Evolutionary conservation across 2,888 invertebrate species (phyloP), one percentile per base, ranked within the genome.

Genomic region (Polylopha cassiicola): DNA sequence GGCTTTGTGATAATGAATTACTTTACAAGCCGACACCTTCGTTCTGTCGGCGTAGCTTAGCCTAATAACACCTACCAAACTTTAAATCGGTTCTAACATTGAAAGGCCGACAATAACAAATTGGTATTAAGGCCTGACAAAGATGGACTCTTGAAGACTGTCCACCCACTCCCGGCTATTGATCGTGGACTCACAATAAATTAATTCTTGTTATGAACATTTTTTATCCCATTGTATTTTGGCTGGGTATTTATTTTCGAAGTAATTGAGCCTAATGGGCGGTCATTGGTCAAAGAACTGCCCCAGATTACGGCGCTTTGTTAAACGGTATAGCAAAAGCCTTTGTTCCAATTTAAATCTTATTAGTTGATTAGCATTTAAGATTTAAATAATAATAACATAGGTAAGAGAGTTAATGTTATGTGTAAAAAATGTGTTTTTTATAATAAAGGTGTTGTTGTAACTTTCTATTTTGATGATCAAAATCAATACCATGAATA

Each of bases 111-210:
- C 84, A 77, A 68, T 77, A 73, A 85, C 81, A 82, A 85, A 85
- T 85, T 72, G 75, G 79, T 78, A 84, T 81, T 78, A 82, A 75
- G 79, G 81, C 75, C 70, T 81, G 78, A 85, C 84, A 84, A 82
- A 84, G 84, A 82, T 82, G 82, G 80, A 82, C 84, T 78, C 79
- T 72, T 75, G 73, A n/a, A 73, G 80, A 73, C 80, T 84, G 84
- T 85, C 85, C 85, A 82, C 85, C 85, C 84, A 85, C 84, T 79
- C 76, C 69, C 60, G 62, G 64, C 80, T 75, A 80, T 82, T 82
- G 78, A 85, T 79, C 73, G 77, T 65, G 72, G 77, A 66, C 68
- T 73, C 55, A 78, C 75, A 76, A 81, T 80, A 80, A 82, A 84
- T 82, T 81, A 82, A 84, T 78, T 79, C 82, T 69, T 76, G 80